Evolutionary conservation across 2,113 vertebrate species (phyloP), one percentile per base, ranked within the genome.

Genomic region (Malurus melanocephalus): DNA sequence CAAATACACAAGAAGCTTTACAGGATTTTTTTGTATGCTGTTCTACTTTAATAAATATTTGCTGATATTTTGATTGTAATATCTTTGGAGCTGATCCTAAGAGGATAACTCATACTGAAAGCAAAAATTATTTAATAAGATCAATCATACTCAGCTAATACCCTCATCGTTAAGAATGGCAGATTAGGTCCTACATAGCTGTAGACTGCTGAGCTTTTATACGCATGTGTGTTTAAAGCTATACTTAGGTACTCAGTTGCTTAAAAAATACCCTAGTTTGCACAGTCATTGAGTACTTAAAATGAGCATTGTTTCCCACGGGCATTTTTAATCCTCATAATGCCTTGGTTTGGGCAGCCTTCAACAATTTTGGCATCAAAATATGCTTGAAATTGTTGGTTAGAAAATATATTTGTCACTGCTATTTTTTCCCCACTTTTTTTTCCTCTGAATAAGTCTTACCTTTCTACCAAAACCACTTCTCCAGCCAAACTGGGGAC

Each of bases 31-130:
- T 53, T 94, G 16, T 32, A 46, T 68, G n/a, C 33, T 7, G 0
- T 86, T 88, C 83, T 88, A 45, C 33, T 88, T 88, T 88, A 81
- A 92, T 76, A 92, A 82, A 80, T 87, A 77, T 80, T 83, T 86
- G 66, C 88, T 87, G 74, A 46, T 90, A 53, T 62, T 84, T 81
- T 69, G 61, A 76, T 87, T 86, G 80, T 61, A 81, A 38, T 76
- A 53, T 53, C 45, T 88, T 88, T 93, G 90, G 87, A 92, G 32
- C 7, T 79, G 38, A 78, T 94, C 53, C 80, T 84, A 76, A 72
- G 53, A 77, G 19, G 55, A 33, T 85, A 76, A 82, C 43, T 76
- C 57, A 71, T 62, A n/a, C 16, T 85, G 78, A 85, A 91, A 91
- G n/a, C 40, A 88, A 80, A 87, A 74, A 64, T 20, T 40, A 49